Percentiles rank a stretch among this genome's conserved stretches.
phyloP scores from a whole-genome alignment of 2,888 invertebrate genomes.

The Syritta pipiens region DNA sequence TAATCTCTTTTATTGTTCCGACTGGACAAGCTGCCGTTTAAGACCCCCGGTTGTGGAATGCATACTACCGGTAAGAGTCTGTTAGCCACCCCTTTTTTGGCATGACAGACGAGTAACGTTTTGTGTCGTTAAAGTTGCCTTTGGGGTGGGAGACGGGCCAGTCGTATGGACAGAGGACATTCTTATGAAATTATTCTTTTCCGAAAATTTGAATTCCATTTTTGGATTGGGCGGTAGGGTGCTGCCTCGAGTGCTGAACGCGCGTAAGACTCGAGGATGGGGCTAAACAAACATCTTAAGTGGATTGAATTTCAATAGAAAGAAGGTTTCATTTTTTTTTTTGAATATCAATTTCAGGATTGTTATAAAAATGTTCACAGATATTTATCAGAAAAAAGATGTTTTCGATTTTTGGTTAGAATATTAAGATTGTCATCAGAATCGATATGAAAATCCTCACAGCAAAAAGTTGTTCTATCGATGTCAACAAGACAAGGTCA shows the following conservation, averaged over 20 bases:
- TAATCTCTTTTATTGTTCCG: slow-evolving; percentile 69
- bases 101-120: slow-evolving; percentile 64
- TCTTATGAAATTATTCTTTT: slow-evolving; percentile 38
- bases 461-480: no score
- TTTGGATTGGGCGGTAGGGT: no score
- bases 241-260: no score
- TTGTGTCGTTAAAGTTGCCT: slow-evolving; percentile 36
- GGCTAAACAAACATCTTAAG: neutral
- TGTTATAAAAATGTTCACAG: no score
- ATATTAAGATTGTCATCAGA: no score
- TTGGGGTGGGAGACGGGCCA: neutral
- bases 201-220: slow-evolving; percentile 19
- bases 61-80: neutral
- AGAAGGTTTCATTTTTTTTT: no score
- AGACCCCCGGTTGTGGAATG: neutral
- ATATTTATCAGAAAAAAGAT: no score
- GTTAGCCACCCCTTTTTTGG: slow-evolving; percentile 46
- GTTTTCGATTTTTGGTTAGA: no score
- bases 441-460: no score
- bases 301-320: slow-evolving; percentile 18
- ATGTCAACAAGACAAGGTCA: no score
- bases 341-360: no score
- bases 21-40: slow-evolving; percentile 63
- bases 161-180: slow-evolving; percentile 3
- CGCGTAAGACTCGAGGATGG: no score